Evolutionary conservation across 2,888 invertebrate genomes (phyloP), one percentile per base, ranked within the genome.

Genomic region (Dermolepida albohirtum): DNA sequence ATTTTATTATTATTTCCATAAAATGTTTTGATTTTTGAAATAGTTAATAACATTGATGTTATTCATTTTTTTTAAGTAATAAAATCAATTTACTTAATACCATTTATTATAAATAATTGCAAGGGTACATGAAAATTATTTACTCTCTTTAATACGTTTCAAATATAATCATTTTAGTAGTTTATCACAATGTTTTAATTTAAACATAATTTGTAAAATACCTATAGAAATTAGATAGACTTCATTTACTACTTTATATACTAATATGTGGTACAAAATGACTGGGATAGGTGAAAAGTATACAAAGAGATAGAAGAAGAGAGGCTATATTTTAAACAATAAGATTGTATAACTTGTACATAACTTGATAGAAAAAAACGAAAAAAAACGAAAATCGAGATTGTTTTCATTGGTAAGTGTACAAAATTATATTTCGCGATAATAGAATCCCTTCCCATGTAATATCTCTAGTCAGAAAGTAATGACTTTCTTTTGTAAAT

Each of bases 221-320:
- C 14, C 2, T 14, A 14, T 47, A 16, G 17, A 16, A n/a, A 14
- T 16, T 47, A 47, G 22, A 10, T 49, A 49, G 49, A 49, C 49
- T 49, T 49, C 22, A 44, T 44, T 44, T 44, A n/a, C 12, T 8
- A 34, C 16, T 22, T 49, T 49, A 16, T 22, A 41, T 22, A 55
- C 55, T 40, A 47, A 65, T 54, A 65, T 54, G 52, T 65, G 65
- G 65, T 65, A 65, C 65, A 65, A 65, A 65, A 29, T 39, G 65
- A 65, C 65, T 65, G 65, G 65, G 65, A 65, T 65, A 65, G 43
- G 47, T 16, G 54, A 54, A 65, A 44, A 65, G 65, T 65, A 65
- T 64, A 65, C 65, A 65, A 29, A 57, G 22, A 57, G 41, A 22
- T 22, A 8, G 12, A 47, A 47, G 16, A 34, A 34, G 64, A 64